Percentiles rank a stretch among this genome's conserved stretches.
Conservation (phyloP, 2,888 invertebrate genomes). For the Ennomos fuscantarius region DNA sequence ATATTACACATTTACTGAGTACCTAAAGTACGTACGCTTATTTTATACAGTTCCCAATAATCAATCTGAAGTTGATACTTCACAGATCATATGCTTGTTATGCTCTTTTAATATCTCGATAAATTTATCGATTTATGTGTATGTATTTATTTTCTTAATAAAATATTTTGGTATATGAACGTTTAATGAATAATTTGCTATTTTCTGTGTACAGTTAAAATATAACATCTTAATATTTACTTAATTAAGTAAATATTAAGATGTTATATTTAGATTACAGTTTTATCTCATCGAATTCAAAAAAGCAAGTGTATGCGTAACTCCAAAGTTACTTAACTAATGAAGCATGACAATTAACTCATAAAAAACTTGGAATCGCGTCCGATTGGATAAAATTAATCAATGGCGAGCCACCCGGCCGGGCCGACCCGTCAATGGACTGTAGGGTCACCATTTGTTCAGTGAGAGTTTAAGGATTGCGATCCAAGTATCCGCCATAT, state of each 20-base stretch:
- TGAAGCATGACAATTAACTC: conserved; percentile 74
- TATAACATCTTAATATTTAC: too few relatives aligned
- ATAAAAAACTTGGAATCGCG: conserved; percentile 71
- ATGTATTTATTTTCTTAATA: too few relatives aligned
- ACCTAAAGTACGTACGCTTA: conserved; percentile 7
- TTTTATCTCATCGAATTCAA: conserved; percentile 38
- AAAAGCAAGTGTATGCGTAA: conserved; percentile 46
- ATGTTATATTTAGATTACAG: too few relatives aligned
- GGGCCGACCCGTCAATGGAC: conserved; percentile 53
- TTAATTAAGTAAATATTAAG: neutral
- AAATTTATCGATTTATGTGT: too few relatives aligned
- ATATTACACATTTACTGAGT: conserved; percentile 61
- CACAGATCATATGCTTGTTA: too few relatives aligned
- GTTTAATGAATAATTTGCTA: too few relatives aligned
- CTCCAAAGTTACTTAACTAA: conserved; percentile 55
- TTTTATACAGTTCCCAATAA: neutral
- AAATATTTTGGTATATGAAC: too few relatives aligned
- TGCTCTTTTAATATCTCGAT: too few relatives aligned
- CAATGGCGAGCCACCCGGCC: conserved; percentile 61
- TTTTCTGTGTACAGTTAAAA: too few relatives aligned
- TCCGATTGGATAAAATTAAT: conserved; percentile 80
- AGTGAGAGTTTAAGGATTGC: neutral
- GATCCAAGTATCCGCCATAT: neutral
- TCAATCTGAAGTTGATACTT: too few relatives aligned
- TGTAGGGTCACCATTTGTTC: conserved; percentile 11